Conservation (phyloP, 2,888 invertebrate genomes). For the Acanthosepion pharaonis region DNA sequence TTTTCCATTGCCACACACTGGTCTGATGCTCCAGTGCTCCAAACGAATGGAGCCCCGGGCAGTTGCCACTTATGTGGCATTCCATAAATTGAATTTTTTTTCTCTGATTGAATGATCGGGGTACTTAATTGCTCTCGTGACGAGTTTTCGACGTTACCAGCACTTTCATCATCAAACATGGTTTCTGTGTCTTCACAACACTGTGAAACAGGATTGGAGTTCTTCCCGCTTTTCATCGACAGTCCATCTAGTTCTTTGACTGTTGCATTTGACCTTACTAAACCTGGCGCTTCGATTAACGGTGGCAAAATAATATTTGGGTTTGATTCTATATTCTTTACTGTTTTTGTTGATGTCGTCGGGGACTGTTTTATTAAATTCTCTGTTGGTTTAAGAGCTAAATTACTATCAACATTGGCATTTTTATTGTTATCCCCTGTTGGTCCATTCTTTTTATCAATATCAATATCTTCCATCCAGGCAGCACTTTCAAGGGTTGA, state of each 20-base stretch:
- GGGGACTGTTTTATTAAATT: not conserved
- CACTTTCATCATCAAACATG: not conserved
- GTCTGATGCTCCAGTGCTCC: slow-evolving; percentile 15
- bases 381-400: not conserved
- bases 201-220: not conserved
- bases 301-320: not conserved
- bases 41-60: not conserved
- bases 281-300: too few species aligned
- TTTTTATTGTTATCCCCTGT: slow-evolving; percentile 52
- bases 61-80: not conserved
- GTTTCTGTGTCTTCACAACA: not conserved
- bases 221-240: too few species aligned
- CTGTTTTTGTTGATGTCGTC: slow-evolving; percentile 51
- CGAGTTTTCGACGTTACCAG: not conserved
- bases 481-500: slow-evolving; percentile 79
- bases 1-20: not conserved
- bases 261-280: too few species aligned
- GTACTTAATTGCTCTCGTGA: not conserved
- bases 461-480: slow-evolving; percentile 84
- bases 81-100: not conserved
- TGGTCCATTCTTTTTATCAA: slow-evolving; percentile 60
- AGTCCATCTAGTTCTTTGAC: too few species aligned
- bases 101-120: not conserved
- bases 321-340: slow-evolving; percentile 53
- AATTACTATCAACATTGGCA: not conserved